Conservation (phyloP, 2,888 invertebrate species). For the Mythimna vitellina region DNA sequence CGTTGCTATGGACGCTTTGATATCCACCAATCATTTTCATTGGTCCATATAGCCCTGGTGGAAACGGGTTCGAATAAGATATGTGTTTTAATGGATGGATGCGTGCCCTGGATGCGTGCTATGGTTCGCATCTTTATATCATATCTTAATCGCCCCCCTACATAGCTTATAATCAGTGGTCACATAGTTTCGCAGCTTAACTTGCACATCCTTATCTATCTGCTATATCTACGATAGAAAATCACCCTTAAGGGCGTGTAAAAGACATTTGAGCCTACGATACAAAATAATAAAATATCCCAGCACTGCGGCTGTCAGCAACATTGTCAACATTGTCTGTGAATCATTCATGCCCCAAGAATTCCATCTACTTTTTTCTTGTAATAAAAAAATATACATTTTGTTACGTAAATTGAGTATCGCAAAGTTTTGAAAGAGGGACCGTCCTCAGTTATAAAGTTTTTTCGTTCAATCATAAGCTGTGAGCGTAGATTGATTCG, state of each 20-base stretch:
- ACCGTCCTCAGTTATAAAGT: slow-evolving; percentile 19
- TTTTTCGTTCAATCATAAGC: slow-evolving; percentile 24
- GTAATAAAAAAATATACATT: slow-evolving; percentile 51
- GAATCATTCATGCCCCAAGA: slow-evolving; percentile 68
- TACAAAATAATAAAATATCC: slow-evolving; percentile 60
- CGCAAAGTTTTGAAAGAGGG: slow-evolving; percentile 33
- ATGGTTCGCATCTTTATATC: no score
- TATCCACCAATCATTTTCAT: no score
- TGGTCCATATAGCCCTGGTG: no score
- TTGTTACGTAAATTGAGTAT: slow-evolving; percentile 42
- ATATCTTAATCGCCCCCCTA: no score
- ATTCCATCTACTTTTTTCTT: slow-evolving; percentile 52
- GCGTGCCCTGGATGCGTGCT: no score
- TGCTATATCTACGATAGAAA: no score
- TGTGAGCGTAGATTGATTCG: slow-evolving; percentile 42
- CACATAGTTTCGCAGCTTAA: no score
- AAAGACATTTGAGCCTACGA: slow-evolving; percentile 43
- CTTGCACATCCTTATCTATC: no score
- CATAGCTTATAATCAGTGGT: no score
- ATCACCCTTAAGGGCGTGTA: slow-evolving; percentile 17
- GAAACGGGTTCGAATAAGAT: no score
- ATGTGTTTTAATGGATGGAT: no score
- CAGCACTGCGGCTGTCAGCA: slow-evolving; percentile 42
- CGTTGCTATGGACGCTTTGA: no score
- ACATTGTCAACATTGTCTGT: slow-evolving; percentile 43